Percentiles rank a stretch among this genome's conserved stretches.
Conservation (phyloP, 64 coral and sea anemone genomes). For the Catalaphyllia jardinei region DNA sequence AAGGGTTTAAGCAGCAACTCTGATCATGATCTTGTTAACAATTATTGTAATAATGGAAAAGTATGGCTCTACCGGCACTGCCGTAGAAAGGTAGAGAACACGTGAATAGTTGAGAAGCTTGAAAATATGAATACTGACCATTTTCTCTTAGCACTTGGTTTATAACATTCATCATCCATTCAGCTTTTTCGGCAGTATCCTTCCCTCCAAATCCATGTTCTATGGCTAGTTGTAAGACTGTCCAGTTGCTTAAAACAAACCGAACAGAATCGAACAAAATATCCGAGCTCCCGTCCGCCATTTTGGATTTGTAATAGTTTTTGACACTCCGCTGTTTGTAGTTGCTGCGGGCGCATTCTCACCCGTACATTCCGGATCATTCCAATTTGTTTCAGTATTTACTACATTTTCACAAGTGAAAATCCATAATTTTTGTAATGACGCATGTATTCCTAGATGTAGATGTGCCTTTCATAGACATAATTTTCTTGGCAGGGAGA, state of each 20-base stretch:
- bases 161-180: slow-evolving; percentile 60
- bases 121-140: slow-evolving; percentile 8
- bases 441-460: too few species aligned
- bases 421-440: background rate
- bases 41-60: too few species aligned
- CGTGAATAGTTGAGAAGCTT: background rate
- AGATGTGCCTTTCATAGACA: too few species aligned
- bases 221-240: slow-evolving; percentile 49
- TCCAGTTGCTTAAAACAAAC: slow-evolving; percentile 64
- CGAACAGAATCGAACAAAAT: slow-evolving; percentile 44
- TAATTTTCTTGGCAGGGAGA: too few species aligned
- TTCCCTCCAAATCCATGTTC: slow-evolving; percentile 55
- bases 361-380: background rate
- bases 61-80: too few species aligned
- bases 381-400: too few species aligned
- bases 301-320: slow-evolving; percentile 34
- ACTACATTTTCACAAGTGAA: background rate
- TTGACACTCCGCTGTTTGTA: slow-evolving; percentile 9
- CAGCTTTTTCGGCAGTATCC: slow-evolving; percentile 49
- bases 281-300: slow-evolving; percentile 30
- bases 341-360: background rate
- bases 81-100: too few species aligned
- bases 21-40: too few species aligned
- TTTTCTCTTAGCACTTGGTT: slow-evolving; percentile 58
- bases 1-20: too few species aligned